Base-by-base conservation (phyloP, 2,888 invertebrate species). In the Mycalesis mineus region DNA sequence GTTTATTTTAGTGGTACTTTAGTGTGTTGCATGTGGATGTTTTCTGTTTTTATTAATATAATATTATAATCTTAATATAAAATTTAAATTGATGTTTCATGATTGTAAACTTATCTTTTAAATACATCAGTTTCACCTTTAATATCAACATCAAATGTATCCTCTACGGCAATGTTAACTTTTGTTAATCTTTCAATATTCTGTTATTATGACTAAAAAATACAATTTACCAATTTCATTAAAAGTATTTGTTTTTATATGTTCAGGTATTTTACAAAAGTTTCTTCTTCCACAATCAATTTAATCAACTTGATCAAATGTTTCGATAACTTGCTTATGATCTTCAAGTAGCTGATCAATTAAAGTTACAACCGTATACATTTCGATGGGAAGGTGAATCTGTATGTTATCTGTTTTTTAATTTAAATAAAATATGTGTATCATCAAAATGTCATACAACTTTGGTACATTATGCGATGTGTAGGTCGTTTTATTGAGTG, bases 401-500 rank as follows among this genome's bases (percentile, higher is more conserved):
- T 70, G 77, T 75, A 71, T 67, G 61, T 65, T 64, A 69, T 63
- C 61, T 58, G 65, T 65, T 66, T 68, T 36, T 60, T 65, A 62
- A 14, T 31, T 5, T 39, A 4, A 13, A 47, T 47, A 64, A 64
- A 58, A 65, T 22, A 57, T 56, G 55, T 53, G 67, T 63, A 65
- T 70, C 70, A 73, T 74, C 76, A 77, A 79, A 73, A 78, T 55
- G 55, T 56, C 55, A 60, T 60, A 55, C 55, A 56, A 60, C 48
- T 52, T 55, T 55, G 47, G 76, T 84, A 77, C 71, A 77, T 73
- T 74, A 9, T 75, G 79, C 82, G 80, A 75, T 74, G 81, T 82
- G 80, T 74, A 76, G 82, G 83, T 81, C 77, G 76, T 82, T 62
- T 61, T 77, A 81, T 73, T 84, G 73, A 84, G 80, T 87, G 88